A percentile compares a stretch with the other conserved stretches of the same genome.
Conservation (phyloP, 1,140 invertebrate species). For the Pogonognathellus flavescens region DNA sequence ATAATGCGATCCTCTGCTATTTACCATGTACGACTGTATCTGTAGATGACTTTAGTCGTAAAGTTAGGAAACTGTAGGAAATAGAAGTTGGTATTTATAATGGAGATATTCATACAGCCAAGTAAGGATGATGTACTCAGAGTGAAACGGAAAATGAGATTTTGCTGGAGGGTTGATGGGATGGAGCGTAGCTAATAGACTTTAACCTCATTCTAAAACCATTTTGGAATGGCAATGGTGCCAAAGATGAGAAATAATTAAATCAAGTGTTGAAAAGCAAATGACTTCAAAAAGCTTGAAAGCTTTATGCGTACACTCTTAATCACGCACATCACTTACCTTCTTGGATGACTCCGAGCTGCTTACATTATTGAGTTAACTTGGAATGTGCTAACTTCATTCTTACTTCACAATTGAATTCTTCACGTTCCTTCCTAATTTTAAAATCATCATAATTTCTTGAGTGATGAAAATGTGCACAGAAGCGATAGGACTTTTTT, state of each 20-base stretch:
- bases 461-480: too few relatives aligned
- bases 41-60: neutral
- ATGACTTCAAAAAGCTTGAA: neutral
- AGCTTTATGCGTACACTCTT: neutral
- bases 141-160: neutral
- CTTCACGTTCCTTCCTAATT: too few relatives aligned
- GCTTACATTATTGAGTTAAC: too few relatives aligned
- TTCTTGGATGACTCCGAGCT: too few relatives aligned
- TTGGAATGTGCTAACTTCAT: too few relatives aligned
- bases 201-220: slow-evolving; percentile 36
- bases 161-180: neutral
- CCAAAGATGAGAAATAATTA: slow-evolving; percentile 20
- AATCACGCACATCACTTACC: too few relatives aligned
- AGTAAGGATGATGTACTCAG: neutral
- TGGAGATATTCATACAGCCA: neutral
- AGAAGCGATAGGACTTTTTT: too few relatives aligned
- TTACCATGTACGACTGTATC: neutral
- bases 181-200: neutral
- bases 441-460: too few relatives aligned
- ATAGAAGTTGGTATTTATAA: neutral
- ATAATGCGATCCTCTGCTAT: neutral
- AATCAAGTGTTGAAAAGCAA: neutral
- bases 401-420: too few relatives aligned
- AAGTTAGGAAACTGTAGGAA: neutral
- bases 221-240: slow-evolving; percentile 23